Evolutionary conservation across 2,888 invertebrate genomes (phyloP).

Genomic region (Lochmaea crataegi): DNA sequence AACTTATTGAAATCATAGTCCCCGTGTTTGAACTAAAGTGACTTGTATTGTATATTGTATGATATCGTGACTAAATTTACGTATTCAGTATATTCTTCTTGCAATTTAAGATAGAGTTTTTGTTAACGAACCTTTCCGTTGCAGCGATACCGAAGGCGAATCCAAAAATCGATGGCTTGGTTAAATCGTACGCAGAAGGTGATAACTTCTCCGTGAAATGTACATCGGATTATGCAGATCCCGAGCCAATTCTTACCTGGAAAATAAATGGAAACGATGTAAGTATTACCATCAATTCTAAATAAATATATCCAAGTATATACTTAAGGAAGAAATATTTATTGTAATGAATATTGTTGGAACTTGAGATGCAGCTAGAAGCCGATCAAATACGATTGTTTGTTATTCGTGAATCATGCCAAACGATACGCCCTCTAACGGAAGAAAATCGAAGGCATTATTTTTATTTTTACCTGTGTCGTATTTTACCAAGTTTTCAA

Average conservation of each 20-base stretch:
- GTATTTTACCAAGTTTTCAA: too few relatives aligned
- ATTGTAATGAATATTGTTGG: neutral
- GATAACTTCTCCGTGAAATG: constrained; percentile 59
- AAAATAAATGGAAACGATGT: constrained; percentile 61
- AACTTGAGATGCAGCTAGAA: neutral
- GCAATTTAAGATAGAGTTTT: neutral
- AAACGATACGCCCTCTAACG: too few relatives aligned
- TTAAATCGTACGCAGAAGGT: constrained; percentile 56
- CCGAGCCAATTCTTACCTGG: constrained; percentile 60
- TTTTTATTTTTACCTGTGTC: too few relatives aligned
- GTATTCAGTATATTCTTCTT: neutral
- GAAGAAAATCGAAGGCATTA: too few relatives aligned
- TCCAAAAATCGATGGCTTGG: constrained; percentile 58
- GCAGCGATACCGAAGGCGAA: constrained; percentile 60
- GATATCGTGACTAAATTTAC: too few relatives aligned
- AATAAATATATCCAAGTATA: neutral
- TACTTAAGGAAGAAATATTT: neutral
- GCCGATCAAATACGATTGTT: neutral
- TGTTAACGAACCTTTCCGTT: constrained; percentile 48
- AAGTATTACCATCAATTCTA: constrained; percentile 39
- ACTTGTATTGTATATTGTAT: too few relatives aligned
- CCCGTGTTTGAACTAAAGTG: too few relatives aligned
- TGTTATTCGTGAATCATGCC: too few relatives aligned
- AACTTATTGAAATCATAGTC: too few relatives aligned
- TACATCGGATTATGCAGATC: constrained; percentile 60